Evolutionary conservation across 2,888 invertebrate species (phyloP), one percentile per base, ranked within the genome.

Genomic region (Lacanobia wlatinum): DNA sequence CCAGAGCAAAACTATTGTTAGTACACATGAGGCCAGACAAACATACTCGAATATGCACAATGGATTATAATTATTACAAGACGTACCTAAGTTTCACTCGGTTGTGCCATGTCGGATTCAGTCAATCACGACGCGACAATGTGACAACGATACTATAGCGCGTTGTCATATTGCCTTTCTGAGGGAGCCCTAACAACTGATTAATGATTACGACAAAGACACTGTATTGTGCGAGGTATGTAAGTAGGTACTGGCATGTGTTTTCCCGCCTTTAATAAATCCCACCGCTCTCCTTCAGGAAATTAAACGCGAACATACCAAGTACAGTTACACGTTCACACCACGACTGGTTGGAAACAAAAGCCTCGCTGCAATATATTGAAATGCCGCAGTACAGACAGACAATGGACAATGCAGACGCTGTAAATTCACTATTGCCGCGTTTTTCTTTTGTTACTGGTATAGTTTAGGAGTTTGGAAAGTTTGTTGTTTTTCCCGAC

Each of bases 361-460:
- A 52, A 48, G 78, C 28, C 5, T 34, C 28, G 53, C 63, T 14
- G 43, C 62, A 68, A 69, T 66, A 70, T 63, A 82, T 64, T 65
- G 61, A 56, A 70, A 69, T 48, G 78, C 52, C 50, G 55, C 69
- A 50, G 53, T 64, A 66, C 63, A 53, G 18, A 48, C 56, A 10
- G 21, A 52, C 66, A 79, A 82, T 78, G 55, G 48, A 53, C 66
- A 48, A 78, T n/a, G 46, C 62, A 53, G 75, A 40, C n/a, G 40
- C 58, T 55, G 58, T 66, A 55, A 82, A 66, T 78, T 77, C 43
- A 40, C 8, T 81, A 56, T 52, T 34, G 50, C 53, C 8, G 21
- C 28, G 21, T 16, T 58, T 46, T 62, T 50, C 21, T 62, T 73
- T 73, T 58, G 34, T 75, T n/a, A 23, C 40, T 12, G 21, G 21